phyloP scores from a whole-genome alignment of 2,888 invertebrate genomes.

The Erebia palarica region DNA sequence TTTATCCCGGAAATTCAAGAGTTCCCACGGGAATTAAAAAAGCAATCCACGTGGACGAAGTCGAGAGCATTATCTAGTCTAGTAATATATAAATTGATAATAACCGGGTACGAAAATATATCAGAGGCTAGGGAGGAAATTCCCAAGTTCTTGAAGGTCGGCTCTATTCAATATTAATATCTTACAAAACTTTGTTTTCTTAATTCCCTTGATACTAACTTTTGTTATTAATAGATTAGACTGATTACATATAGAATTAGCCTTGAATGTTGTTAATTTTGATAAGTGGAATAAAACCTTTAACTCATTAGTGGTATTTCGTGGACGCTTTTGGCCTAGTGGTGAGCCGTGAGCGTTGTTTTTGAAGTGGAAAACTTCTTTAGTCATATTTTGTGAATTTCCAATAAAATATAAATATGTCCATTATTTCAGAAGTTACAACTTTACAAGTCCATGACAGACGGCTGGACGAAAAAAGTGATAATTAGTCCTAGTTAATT shows the following conservation, averaged over 20 bases:
- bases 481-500: too few species aligned
- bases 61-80: background rate
- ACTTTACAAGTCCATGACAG: too few species aligned
- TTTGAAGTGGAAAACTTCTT: too few species aligned
- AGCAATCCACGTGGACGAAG: background rate
- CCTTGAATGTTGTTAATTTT: constrained; percentile 9
- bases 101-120: background rate
- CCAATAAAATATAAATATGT: too few species aligned
- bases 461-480: too few species aligned
- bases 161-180: background rate
- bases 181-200: constrained; percentile 28
- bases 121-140: background rate
- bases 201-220: constrained; percentile 32
- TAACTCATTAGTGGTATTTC: background rate
- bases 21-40: background rate
- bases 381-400: too few species aligned
- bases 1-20: too few species aligned
- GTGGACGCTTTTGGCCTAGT: background rate
- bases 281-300: constrained; percentile 5
- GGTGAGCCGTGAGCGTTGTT: background rate
- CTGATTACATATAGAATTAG: constrained; percentile 11
- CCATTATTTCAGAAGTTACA: too few species aligned
- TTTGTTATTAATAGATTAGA: constrained; percentile 23
- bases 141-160: background rate
- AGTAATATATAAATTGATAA: background rate